Evolutionary conservation across 2,888 invertebrate species (phyloP).

Genomic region (Pyrochroa serraticornis): DNA sequence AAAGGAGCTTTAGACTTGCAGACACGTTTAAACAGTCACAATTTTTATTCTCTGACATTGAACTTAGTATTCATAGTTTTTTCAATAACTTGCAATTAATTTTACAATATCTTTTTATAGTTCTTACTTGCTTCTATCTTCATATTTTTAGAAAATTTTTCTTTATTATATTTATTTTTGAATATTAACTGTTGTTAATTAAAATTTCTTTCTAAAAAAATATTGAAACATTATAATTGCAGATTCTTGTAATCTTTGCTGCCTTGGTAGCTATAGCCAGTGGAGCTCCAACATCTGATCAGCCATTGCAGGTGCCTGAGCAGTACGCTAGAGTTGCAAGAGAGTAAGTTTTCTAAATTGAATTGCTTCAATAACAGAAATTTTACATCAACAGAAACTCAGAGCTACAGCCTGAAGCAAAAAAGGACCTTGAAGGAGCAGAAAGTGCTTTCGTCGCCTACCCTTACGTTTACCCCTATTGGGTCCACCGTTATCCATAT

Average conservation of each 20-base stretch:
- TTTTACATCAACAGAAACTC: not conserved
- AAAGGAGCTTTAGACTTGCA: no score
- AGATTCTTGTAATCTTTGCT: conserved; percentile 2
- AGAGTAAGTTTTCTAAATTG: conserved; percentile 8
- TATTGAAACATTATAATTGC: not conserved
- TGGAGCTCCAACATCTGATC: conserved; percentile 3
- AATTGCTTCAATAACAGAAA: not conserved
- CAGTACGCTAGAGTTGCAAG: not conserved
- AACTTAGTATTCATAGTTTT: no score
- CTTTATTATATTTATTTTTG: no score
- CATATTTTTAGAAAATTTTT: no score
- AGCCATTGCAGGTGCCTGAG: not conserved
- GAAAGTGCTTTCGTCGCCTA: conserved; percentile 34
- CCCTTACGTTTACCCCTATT: conserved; percentile 28
- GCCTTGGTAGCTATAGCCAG: not conserved
- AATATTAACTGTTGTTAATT: no score
- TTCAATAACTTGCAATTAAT: no score
- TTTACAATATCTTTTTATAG: no score
- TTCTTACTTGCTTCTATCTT: no score
- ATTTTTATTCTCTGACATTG: no score
- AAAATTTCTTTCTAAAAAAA: no score
- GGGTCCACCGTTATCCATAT: conserved; percentile 22
- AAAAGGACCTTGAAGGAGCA: conserved; percentile 34
- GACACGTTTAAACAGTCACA: no score
- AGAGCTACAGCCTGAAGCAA: conserved; percentile 32